A percentile compares a stretch with the other conserved stretches of the same genome.
Conservation (phyloP, 2,797 vertebrate species). For the Micrastur ruficollis region DNA sequence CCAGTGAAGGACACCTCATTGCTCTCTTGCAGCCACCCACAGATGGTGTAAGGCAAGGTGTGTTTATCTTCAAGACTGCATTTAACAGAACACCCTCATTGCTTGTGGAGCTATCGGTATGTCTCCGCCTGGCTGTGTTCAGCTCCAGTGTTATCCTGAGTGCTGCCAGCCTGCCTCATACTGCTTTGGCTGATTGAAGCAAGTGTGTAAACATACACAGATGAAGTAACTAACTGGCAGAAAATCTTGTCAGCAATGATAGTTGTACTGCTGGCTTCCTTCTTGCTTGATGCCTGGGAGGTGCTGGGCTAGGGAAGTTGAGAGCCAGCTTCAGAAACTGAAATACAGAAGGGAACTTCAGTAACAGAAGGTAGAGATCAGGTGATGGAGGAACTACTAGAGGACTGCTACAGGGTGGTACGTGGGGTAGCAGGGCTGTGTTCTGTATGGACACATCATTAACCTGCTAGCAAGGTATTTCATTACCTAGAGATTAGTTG, state of each 20-base stretch:
- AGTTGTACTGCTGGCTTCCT: neutral
- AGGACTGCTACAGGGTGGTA: neutral
- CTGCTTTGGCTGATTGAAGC: neutral
- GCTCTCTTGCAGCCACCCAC: neutral
- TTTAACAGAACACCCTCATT: neutral
- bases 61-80: slow-evolving; percentile 40
- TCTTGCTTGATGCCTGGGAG: neutral
- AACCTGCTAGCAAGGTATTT: neutral
- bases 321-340: neutral
- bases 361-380: neutral
- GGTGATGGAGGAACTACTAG: neutral
- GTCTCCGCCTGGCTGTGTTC: neutral
- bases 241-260: neutral
- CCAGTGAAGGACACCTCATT: neutral
- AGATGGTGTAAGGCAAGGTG: neutral
- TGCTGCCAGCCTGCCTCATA: neutral
- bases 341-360: neutral
- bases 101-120: neutral
- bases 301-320: neutral
- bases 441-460: neutral
- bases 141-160: neutral
- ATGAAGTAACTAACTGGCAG: neutral
- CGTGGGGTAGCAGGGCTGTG: neutral
- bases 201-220: neutral
- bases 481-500: neutral